phyloP scores from a whole-genome alignment of 2,888 invertebrate species.

The Agrochola macilenta region DNA sequence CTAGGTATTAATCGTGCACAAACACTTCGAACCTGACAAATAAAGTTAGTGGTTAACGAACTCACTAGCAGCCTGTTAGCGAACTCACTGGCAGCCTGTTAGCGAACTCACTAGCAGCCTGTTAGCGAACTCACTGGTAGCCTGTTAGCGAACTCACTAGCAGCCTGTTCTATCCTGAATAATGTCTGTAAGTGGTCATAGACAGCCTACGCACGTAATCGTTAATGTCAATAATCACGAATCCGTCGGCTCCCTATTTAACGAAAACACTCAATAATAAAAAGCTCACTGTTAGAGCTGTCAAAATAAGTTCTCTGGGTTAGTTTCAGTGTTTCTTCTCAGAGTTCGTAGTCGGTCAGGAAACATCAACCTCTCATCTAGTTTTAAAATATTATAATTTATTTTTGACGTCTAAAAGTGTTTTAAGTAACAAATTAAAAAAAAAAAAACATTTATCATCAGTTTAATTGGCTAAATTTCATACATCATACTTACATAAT shows the following conservation, averaged over 20 bases:
- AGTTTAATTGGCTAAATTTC: not conserved
- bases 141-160: too few species aligned
- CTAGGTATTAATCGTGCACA: not conserved
- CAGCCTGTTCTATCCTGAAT: too few species aligned
- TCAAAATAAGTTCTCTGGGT: not conserved
- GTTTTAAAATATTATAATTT: not conserved
- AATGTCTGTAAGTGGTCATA: too few species aligned
- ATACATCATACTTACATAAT: not conserved
- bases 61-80: too few species aligned
- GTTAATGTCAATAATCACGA: too few species aligned
- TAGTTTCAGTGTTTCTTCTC: not conserved
- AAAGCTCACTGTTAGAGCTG: not conserved
- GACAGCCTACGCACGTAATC: not conserved
- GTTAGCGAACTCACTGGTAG: too few species aligned
- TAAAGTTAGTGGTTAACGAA: not conserved
- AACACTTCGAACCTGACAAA: not conserved
- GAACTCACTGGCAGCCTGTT: too few species aligned
- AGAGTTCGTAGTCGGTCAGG: too few species aligned
- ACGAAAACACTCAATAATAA: not conserved
- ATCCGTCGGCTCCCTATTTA: constrained; percentile 8
- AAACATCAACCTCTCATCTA: not conserved
- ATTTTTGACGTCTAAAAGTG: not conserved
- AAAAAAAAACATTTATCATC: not conserved
- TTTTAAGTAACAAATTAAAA: not conserved
- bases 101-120: too few species aligned